phyloP scores from a whole-genome alignment of 2,113 vertebrate genomes.

The Vulpes lagopus region DNA sequence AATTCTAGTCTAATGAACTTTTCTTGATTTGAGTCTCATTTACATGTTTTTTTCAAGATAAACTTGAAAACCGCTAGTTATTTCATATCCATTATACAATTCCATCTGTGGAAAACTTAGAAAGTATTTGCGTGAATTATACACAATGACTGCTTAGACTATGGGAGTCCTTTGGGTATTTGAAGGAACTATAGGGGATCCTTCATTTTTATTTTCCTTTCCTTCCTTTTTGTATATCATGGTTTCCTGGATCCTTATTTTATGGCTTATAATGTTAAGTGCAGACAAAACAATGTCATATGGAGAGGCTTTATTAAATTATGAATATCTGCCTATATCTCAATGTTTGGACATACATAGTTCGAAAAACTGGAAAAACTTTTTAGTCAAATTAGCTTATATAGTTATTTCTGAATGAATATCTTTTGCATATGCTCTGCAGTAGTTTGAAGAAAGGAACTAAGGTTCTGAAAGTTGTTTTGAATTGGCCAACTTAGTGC shows the following conservation, averaged over 20 bases:
- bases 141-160: background rate
- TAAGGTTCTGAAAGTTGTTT: background rate
- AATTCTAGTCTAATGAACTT: slow-evolving; percentile 3
- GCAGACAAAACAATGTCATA: background rate
- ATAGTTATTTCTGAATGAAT: background rate
- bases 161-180: background rate
- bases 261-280: background rate
- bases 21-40: background rate
- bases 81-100: background rate
- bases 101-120: background rate
- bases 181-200: background rate
- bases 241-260: background rate
- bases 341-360: background rate
- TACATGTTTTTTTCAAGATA: background rate
- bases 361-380: slow-evolving; percentile 4
- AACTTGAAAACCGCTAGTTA: background rate
- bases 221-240: background rate
- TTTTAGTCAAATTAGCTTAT: background rate
- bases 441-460: background rate
- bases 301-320: background rate
- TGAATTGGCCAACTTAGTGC: background rate
- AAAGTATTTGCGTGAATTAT: background rate
- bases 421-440: background rate
- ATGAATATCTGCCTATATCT: background rate
- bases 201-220: background rate